Percentiles rank a stretch among this genome's conserved stretches.
phyloP scores from a whole-genome alignment of 2,797 vertebrate genomes.

The Meriones psammophilus region DNA sequence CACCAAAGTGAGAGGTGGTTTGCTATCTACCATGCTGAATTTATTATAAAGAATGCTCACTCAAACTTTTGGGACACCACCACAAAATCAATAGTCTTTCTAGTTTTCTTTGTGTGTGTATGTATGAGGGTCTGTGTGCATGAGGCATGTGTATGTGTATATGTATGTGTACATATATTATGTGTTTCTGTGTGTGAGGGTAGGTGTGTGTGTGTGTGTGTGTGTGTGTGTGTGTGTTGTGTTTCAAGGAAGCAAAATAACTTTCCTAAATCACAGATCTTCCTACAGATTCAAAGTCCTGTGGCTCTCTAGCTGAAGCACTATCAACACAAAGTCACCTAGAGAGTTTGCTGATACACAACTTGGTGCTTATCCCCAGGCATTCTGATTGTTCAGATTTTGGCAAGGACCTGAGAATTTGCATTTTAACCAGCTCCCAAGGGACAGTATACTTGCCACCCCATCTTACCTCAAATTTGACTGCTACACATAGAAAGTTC shows the following conservation, averaged over 20 bases:
- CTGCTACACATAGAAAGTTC: not conserved
- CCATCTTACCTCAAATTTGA: not conserved
- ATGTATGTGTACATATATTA: not conserved
- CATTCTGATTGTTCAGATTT: not conserved
- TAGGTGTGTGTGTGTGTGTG: not conserved
- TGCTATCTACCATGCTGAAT: not conserved
- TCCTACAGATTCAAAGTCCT: not conserved
- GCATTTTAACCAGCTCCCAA: not conserved
- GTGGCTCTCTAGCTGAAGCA: not conserved
- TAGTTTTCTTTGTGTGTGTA: not conserved
- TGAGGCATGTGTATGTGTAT: not conserved
- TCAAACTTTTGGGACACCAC: not conserved
- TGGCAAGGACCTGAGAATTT: not conserved
- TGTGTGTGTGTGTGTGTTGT: not conserved
- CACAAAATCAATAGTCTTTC: not conserved
- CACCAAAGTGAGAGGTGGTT: not conserved
- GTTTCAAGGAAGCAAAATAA: conserved; percentile 19
- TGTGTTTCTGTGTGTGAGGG: not conserved
- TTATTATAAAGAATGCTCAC: not conserved
- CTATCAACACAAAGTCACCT: not conserved
- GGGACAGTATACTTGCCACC: not conserved
- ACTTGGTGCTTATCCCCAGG: not conserved
- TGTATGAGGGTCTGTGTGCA: not conserved
- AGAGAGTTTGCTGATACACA: not conserved
- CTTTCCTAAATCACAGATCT: not conserved